Evolutionary conservation across 2,113 vertebrate genomes (phyloP), one percentile per base, ranked within the genome.

Genomic region (Cacatua alba): DNA sequence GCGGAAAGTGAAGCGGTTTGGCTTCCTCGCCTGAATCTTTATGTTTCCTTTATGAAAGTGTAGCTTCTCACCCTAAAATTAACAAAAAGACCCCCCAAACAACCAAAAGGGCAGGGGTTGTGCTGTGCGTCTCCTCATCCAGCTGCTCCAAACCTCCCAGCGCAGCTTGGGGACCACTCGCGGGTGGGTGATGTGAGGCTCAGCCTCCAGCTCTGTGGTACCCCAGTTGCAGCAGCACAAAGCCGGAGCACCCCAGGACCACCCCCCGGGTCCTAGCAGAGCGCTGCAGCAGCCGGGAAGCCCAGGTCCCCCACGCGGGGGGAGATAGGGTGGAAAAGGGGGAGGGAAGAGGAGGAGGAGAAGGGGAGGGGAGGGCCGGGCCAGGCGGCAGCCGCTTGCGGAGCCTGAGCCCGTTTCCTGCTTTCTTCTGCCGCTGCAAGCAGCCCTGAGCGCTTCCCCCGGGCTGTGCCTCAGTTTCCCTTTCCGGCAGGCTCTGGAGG

Each of bases 381-480:
- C 59, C 63, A 41, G 71, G 18, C 39, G 16, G 82, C 68, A 24
- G 86, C 82, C 31, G 75, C 64, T 68, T 2, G 35, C 39, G 9
- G 37, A 70, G 70, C 53, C 20, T 21, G 48, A 75, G 90, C 35
- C 49, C 28, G 68, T 76, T 95, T 92, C 86, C 91, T 90, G 72
- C 52, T 62, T 33, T 28, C 16, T 29, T 43, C 65, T 41, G 19
- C 41, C 64, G 37, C 57, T 62, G 74, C 57, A 3, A 46, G 19
- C 77, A 67, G 80, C 83, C 19, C 55, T 20, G 53, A 17, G 75
- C 25, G 55, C 70, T 39, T 37, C 76, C 88, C 64, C 53, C 14
- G n/a, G 37, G 57, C 70, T 10, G 65, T 88, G 93, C 88, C 95
- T 94, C 95, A 87, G 95, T 94, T 95, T 90, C 83, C 80, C 78